Evolutionary conservation across 2,797 vertebrate species (phyloP).

Genomic region (Coracias cyanogaster): DNA sequence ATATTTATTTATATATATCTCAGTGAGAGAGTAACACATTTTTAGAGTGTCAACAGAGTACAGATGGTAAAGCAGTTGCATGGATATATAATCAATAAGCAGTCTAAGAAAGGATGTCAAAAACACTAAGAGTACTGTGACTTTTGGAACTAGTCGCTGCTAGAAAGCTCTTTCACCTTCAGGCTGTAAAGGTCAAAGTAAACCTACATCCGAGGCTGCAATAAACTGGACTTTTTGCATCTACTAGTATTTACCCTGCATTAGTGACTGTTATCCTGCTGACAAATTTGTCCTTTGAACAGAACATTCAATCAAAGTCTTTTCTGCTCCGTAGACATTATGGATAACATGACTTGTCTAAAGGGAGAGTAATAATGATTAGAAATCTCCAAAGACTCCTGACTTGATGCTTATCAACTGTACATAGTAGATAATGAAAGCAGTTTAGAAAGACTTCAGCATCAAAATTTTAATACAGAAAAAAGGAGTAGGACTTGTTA

Average conservation of each 20-base stretch:
- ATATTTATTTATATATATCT: not conserved
- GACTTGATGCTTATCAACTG: conserved; percentile 23
- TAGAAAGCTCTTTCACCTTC: not conserved
- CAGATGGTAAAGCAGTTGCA: not conserved
- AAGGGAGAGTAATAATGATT: conserved; percentile 48
- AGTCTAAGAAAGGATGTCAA: not conserved
- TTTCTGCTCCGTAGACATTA: conserved; percentile 51
- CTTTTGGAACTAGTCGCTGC: not conserved
- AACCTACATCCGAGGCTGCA: not conserved
- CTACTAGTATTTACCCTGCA: not conserved
- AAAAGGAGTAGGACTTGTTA: not conserved
- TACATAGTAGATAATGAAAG: conserved; percentile 23
- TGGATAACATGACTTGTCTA: conserved; percentile 47
- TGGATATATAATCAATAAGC: not conserved
- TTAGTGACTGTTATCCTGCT: not conserved
- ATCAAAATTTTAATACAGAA: not conserved
- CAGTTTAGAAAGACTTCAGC: conserved; percentile 9
- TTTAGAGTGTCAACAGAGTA: not conserved
- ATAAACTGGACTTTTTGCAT: not conserved
- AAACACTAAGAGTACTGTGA: not conserved
- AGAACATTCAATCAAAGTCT: conserved; percentile 65
- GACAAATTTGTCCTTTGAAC: conserved; percentile 19
- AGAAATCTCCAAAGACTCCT: conserved; percentile 25
- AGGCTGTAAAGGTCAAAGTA: not conserved
- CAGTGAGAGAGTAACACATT: not conserved